These are phyloP conservation scores for Chaetophractus vellerosus DNA, from an alignment of 2,797 vertebrate species.

Conservation along the genomic window DNA sequence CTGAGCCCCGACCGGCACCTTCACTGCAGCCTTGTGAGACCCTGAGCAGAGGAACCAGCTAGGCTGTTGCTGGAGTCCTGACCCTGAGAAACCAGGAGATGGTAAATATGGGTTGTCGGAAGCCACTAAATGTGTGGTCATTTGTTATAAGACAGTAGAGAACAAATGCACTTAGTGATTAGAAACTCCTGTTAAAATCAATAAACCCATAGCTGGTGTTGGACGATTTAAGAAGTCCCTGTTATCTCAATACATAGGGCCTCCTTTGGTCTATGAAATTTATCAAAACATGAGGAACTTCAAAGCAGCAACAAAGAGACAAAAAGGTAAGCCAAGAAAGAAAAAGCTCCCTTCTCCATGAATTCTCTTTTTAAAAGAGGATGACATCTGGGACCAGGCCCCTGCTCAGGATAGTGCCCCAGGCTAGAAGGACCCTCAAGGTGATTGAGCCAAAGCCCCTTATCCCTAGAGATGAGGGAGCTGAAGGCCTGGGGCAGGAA, in stretches of 20 bases:
- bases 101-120: background rate
- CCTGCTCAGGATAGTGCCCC: background rate
- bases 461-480: background rate
- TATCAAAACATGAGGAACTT: slow-evolving; percentile 27
- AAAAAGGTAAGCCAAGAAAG: background rate
- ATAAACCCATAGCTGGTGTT: background rate
- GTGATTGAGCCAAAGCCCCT: background rate
- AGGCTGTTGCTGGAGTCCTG: background rate
- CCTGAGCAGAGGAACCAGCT: background rate
- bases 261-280: slow-evolving; percentile 29
- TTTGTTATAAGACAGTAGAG: background rate
- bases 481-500: background rate
- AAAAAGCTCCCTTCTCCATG: background rate
- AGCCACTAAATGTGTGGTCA: background rate
- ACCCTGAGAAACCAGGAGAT: background rate
- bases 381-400: background rate
- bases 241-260: slow-evolving; percentile 4
- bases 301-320: slow-evolving; percentile 29
- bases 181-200: background rate
- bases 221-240: background rate
- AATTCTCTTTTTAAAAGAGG: slow-evolving; percentile 2
- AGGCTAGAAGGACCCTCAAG: background rate
- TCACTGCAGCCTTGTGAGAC: background rate
- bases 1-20: background rate
- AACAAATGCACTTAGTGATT: slow-evolving; percentile 15